Percentiles rank a stretch among this genome's conserved stretches.
These are phyloP conservation scores for Neelides sp. DNA, from an alignment of 1,140 invertebrate species.

Conservation along the genomic window DNA sequence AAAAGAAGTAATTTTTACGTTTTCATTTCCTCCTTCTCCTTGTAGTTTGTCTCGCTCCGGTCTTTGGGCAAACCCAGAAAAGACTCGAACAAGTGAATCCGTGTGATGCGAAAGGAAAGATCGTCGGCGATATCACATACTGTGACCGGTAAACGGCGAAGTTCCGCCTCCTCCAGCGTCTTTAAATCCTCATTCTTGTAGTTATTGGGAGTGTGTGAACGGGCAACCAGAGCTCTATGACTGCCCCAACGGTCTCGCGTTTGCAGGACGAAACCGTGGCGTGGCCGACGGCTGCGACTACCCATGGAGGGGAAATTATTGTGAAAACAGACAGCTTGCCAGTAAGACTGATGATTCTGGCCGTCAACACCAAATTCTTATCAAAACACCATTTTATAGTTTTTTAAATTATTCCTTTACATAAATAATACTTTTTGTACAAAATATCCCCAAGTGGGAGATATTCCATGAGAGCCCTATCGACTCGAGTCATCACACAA, in stretches of 20 bases:
- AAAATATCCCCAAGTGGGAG: too few species aligned
- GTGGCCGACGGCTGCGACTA: conserved; percentile 68
- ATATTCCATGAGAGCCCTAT: too few species aligned
- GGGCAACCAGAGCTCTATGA: conserved; percentile 68
- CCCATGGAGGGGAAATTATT: conserved; percentile 75
- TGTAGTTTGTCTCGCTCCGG: neutral
- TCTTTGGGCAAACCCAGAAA: conserved; percentile 9
- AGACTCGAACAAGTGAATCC: conserved; percentile 52
- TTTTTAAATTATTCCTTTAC: too few species aligned
- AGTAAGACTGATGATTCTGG: too few species aligned
- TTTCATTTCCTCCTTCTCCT: conserved; percentile 21
- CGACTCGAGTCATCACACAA: too few species aligned
- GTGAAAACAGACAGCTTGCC: conserved; percentile 59
- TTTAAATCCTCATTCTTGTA: neutral
- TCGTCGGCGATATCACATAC: conserved; percentile 61
- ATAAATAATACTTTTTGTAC: too few species aligned
- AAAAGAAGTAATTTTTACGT: conserved; percentile 32
- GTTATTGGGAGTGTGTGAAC: conserved; percentile 43
- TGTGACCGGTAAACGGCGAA: conserved; percentile 69
- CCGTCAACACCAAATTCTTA: too few species aligned
- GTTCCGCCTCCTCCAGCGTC: neutral
- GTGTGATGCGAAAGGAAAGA: conserved; percentile 58
- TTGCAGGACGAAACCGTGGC: conserved; percentile 70
- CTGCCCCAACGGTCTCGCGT: conserved; percentile 79
- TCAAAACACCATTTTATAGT: too few species aligned